Evolutionary conservation across 2,888 invertebrate species (phyloP).

Genomic region (Trissoscelio sp.): DNA sequence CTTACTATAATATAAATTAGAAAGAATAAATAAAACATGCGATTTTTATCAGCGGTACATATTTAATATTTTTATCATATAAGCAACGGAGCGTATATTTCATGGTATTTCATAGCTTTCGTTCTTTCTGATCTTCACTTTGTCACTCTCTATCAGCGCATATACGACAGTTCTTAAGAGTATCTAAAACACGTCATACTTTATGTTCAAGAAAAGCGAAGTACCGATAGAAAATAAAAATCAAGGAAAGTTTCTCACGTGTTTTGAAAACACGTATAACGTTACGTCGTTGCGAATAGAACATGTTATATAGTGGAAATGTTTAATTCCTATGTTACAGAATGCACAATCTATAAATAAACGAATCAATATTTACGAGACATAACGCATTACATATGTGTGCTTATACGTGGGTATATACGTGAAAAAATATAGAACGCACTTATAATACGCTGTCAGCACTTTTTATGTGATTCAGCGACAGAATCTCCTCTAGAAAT

Average conservation of each 20-base stretch:
- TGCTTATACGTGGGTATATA: background rate
- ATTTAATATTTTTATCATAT: conserved; percentile 41
- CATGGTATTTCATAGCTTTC: conserved; percentile 11
- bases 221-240: conserved; percentile 39
- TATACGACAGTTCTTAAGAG: conserved; percentile 48
- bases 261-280: conserved; percentile 19
- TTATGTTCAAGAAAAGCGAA: conserved; percentile 32
- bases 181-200: conserved; percentile 50
- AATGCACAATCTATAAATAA: conserved; percentile 55
- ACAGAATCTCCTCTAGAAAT: conserved; percentile 52
- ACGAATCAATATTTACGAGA: conserved; percentile 59
- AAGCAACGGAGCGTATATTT: conserved; percentile 25
- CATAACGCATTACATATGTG: conserved; percentile 40
- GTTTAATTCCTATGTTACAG: conserved; percentile 43
- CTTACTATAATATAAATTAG: no score
- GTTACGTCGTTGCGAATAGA: conserved; percentile 10
- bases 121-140: conserved; percentile 46
- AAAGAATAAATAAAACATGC: conserved; percentile 8
- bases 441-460: conserved; percentile 58
- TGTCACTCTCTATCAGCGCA: conserved; percentile 52
- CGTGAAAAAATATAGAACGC: conserved; percentile 48
- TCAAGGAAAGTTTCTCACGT: conserved; percentile 18
- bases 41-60: conserved; percentile 4
- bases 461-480: conserved; percentile 59
- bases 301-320: conserved; percentile 6